These are phyloP conservation scores for Strix uralensis DNA, from an alignment of 2,113 vertebrate genomes.

Conservation along the genomic window DNA sequence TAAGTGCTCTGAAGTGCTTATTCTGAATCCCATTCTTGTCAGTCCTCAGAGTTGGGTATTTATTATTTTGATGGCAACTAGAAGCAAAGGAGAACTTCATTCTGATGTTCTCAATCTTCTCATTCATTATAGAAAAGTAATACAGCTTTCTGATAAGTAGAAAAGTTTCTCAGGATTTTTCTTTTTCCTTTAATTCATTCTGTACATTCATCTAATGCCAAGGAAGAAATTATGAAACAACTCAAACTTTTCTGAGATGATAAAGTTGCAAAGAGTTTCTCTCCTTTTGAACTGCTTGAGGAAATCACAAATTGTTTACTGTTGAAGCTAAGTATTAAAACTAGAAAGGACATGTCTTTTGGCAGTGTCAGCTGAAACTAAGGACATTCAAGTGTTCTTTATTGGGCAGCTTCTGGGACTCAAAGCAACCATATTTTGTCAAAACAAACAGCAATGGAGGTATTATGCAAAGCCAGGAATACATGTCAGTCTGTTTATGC, in stretches of 20 bases:
- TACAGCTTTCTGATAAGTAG: background rate
- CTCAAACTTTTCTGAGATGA: background rate
- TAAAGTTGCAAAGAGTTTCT: background rate
- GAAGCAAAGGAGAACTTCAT: background rate
- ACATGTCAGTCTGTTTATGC: background rate
- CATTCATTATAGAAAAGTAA: background rate
- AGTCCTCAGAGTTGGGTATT: background rate
- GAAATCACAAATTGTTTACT: background rate
- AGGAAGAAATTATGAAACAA: background rate
- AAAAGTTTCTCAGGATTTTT: background rate
- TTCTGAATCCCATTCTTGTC: background rate
- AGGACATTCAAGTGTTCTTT: background rate
- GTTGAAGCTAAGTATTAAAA: background rate
- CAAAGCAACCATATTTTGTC: background rate
- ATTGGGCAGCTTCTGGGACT: background rate
- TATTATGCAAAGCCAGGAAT: constrained; percentile 16
- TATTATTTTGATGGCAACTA: background rate
- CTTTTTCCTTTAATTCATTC: background rate
- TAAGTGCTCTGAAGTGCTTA: background rate
- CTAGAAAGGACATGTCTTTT: constrained; percentile 7
- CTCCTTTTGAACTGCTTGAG: background rate
- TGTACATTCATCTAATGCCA: background rate
- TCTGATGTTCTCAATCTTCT: background rate
- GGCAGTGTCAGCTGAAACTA: constrained; percentile 18
- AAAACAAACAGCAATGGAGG: background rate